phyloP scores from a whole-genome alignment of 2,113 vertebrate genomes.

The Ascaphus truei region DNA sequence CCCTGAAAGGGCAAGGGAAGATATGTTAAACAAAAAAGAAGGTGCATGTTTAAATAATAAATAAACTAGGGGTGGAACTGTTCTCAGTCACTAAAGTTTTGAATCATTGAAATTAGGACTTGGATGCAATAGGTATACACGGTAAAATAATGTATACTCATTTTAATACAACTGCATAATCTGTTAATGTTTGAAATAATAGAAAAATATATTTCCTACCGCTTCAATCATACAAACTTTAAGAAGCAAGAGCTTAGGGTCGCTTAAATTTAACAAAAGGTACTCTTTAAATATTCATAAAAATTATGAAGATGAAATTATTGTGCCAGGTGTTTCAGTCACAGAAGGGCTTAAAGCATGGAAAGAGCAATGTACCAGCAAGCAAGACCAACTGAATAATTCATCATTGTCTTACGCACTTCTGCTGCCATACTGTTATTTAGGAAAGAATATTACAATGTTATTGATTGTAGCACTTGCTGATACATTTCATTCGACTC shows the following conservation, averaged over 20 bases:
- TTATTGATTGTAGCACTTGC: conserved; percentile 69
- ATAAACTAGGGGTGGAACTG: background rate
- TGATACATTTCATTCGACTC: conserved; percentile 68
- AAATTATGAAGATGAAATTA: conserved; percentile 40
- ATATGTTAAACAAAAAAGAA: no score
- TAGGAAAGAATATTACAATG: conserved; percentile 65
- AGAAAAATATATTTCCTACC: conserved; percentile 10
- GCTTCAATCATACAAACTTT: conserved; percentile 3
- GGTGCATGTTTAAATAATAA: no score
- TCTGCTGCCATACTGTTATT: conserved; percentile 56
- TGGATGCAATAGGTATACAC: no score
- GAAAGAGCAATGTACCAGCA: conserved; percentile 45
- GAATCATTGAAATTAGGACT: background rate
- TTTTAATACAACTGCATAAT: background rate
- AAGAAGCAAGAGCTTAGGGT: conserved; percentile 28
- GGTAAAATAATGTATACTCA: background rate
- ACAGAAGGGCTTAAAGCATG: conserved; percentile 48
- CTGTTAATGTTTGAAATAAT: conserved; percentile 1
- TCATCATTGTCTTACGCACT: conserved; percentile 55
- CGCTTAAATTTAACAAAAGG: conserved; percentile 39
- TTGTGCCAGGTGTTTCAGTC: conserved; percentile 53
- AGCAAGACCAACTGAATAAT: conserved; percentile 61
- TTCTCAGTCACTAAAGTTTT: conserved; percentile 8
- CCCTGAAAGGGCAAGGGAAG: no score
- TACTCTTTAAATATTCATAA: conserved; percentile 43